phyloP scores from a whole-genome alignment of 2,888 invertebrate genomes.

The Sphecodes monilicornis region DNA sequence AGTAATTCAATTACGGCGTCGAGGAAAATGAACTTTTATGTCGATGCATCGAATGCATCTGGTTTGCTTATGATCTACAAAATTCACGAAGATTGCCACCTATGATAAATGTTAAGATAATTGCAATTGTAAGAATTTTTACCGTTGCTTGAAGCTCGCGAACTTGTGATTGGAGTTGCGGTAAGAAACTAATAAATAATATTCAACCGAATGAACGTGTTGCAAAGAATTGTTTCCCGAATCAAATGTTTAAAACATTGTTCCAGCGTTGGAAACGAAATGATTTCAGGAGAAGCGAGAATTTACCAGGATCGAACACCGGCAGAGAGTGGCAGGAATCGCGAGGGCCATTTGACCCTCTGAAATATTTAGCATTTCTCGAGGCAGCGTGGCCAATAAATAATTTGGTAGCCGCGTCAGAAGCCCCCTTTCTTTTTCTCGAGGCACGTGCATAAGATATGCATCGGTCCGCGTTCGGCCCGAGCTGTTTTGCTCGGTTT shows the following conservation, averaged over 20 bases:
- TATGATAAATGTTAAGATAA: too few species aligned
- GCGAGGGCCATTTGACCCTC: constrained; percentile 24
- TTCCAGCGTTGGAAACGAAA: not conserved
- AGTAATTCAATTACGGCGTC: too few species aligned
- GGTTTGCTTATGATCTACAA: too few species aligned
- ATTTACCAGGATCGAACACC: not conserved
- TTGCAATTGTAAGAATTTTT: too few species aligned
- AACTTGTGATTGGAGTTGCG: too few species aligned
- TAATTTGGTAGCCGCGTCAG: constrained; percentile 53
- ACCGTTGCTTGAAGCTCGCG: too few species aligned
- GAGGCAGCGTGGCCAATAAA: constrained; percentile 51
- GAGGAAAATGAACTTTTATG: too few species aligned
- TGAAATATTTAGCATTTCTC: constrained; percentile 56
- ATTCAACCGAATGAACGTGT: too few species aligned
- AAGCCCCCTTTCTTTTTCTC: constrained; percentile 48
- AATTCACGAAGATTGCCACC: too few species aligned
- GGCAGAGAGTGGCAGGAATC: not conserved
- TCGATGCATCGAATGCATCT: too few species aligned
- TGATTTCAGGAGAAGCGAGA: not conserved
- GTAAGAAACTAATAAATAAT: too few species aligned
- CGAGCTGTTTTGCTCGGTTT: constrained; percentile 55
- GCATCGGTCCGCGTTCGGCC: constrained; percentile 41
- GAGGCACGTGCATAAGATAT: constrained; percentile 54
- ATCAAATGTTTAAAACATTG: not conserved
- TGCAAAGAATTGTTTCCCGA: not conserved